Percentiles rank a stretch among this genome's conserved stretches.
Conservation (phyloP, 2,797 vertebrate genomes). For the Acridotheres tristis region DNA sequence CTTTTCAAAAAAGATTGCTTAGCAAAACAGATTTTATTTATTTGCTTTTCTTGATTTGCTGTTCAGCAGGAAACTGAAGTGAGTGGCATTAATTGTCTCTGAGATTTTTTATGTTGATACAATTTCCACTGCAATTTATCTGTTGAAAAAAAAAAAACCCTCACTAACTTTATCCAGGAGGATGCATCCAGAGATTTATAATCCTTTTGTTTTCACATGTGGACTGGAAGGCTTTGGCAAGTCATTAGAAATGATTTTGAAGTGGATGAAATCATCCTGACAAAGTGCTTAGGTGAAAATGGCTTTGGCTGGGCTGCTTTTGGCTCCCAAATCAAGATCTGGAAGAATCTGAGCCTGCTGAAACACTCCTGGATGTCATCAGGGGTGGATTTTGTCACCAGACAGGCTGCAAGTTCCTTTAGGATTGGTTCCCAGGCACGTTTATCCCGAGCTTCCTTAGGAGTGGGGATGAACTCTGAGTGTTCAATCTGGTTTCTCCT, state of each 20-base stretch:
- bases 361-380: slow-evolving; percentile 46
- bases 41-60: background rate
- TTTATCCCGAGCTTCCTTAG: background rate
- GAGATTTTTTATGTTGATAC: slow-evolving; percentile 16
- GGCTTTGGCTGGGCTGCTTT: background rate
- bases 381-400: background rate
- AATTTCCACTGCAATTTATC: slow-evolving; percentile 52
- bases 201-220: slow-evolving; percentile 22
- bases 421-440: background rate
- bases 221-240: slow-evolving; percentile 6
- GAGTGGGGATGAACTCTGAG: rapidly evolving
- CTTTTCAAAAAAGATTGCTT: background rate
- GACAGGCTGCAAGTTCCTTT: background rate
- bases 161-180: slow-evolving; percentile 10
- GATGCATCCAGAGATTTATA: slow-evolving; percentile 13
- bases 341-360: background rate
- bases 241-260: background rate
- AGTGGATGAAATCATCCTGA: slow-evolving; percentile 11
- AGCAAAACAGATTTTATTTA: slow-evolving; percentile 36
- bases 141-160: background rate
- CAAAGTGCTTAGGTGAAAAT: slow-evolving; percentile 51
- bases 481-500: rapidly evolving
- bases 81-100: background rate
- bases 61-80: background rate
- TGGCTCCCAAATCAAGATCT: slow-evolving; percentile 10